phyloP scores from a whole-genome alignment of 2,797 vertebrate genomes.

The Lithobates sylvaticus region DNA sequence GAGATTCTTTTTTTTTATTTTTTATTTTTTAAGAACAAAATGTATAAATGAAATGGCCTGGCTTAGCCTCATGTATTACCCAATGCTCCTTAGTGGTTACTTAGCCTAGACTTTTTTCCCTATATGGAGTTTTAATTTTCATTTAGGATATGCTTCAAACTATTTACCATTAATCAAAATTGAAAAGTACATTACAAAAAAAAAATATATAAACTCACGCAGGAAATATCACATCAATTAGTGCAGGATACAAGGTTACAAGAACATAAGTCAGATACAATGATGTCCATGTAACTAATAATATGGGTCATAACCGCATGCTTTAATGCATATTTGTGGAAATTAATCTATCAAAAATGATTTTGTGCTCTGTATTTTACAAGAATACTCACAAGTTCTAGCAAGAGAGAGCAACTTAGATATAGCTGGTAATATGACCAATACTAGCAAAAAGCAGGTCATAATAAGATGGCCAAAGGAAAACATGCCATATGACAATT shows the following conservation, averaged over 20 bases:
- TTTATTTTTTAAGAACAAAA: background rate
- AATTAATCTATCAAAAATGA: background rate
- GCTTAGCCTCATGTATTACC: background rate
- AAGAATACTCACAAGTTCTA: background rate
- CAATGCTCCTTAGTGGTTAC: conserved; percentile 28
- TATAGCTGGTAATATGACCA: no score
- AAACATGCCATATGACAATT: no score
- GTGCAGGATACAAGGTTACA: background rate
- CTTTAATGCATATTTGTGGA: background rate
- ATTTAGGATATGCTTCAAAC: conserved; percentile 14
- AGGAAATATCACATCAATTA: background rate
- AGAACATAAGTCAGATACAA: background rate
- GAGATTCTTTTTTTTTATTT: background rate
- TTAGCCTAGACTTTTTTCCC: conserved; percentile 17
- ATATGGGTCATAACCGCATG: background rate
- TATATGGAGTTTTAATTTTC: conserved; percentile 11
- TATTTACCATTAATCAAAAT: conserved; percentile 38
- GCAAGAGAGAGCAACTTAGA: no score
- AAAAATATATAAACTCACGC: background rate
- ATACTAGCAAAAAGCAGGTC: no score
- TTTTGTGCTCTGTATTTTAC: background rate
- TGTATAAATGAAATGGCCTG: conserved; percentile 6
- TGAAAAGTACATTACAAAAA: background rate
- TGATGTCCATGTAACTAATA: background rate
- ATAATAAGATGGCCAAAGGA: no score